phyloP scores from a whole-genome alignment of 2,888 invertebrate species.

The Agrochola macilenta region DNA sequence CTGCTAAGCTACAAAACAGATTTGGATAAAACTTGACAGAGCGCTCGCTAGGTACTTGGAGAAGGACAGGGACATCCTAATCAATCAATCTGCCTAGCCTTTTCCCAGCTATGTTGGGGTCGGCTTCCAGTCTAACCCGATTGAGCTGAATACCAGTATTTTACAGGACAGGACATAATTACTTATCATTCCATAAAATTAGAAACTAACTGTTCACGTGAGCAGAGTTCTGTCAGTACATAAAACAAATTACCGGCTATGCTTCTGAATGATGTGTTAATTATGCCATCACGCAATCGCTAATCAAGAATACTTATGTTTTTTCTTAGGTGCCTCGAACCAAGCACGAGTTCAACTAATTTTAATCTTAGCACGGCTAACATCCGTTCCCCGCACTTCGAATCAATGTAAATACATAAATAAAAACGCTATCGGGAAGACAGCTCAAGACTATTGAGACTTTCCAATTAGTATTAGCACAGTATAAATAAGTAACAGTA shows the following conservation, averaged over 20 bases:
- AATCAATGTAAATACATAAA: conserved; percentile 10
- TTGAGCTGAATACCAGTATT: too few relatives aligned
- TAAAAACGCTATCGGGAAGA: conserved; percentile 15
- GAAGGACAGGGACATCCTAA: background rate
- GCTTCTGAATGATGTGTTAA: conserved; percentile 19
- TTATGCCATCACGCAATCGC: conserved; percentile 37
- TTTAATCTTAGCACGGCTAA: conserved; percentile 12
- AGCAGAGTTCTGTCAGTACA: background rate
- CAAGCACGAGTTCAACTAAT: conserved; percentile 9
- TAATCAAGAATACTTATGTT: conserved; percentile 16
- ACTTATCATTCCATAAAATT: background rate
- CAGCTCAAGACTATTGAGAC: conserved; percentile 5
- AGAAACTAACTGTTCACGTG: conserved; percentile 8
- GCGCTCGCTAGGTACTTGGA: background rate
- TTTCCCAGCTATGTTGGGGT: too few relatives aligned
- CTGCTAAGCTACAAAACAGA: background rate
- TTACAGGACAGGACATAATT: background rate
- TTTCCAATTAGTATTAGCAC: conserved; percentile 3
- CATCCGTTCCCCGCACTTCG: conserved; percentile 30
- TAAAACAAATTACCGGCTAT: conserved; percentile 8
- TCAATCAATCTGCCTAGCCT: too few relatives aligned
- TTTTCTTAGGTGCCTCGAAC: conserved; percentile 11
- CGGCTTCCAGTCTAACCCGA: too few relatives aligned
- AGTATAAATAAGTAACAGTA: too few relatives aligned
- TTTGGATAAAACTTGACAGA: background rate